A percentile compares a stretch with the other conserved stretches of the same genome.
Evolutionary conservation across 2,113 vertebrate species (phyloP).

Genomic region (Callochromis pleurospilus): DNA sequence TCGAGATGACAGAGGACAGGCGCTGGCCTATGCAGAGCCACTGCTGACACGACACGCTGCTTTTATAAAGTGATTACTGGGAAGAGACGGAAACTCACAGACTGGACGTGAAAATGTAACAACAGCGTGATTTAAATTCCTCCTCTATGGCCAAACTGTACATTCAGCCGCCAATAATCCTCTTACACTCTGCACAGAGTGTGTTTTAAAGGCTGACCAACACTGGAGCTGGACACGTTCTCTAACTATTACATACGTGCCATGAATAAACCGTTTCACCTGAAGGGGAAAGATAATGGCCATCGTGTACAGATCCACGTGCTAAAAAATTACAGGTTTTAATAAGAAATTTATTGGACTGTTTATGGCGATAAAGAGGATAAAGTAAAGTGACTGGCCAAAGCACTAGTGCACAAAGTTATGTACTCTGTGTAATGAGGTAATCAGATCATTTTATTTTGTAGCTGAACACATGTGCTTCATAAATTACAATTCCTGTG

Average conservation of each 20-base stretch:
- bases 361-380: background rate
- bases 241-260: background rate
- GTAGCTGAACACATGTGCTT: background rate
- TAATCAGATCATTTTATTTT: background rate
- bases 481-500: background rate
- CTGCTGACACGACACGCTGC: background rate
- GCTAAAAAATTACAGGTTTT: background rate
- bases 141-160: background rate
- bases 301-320: background rate
- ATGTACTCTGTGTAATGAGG: background rate
- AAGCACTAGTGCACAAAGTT: background rate
- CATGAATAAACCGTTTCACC: background rate
- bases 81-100: background rate
- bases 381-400: background rate
- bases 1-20: background rate
- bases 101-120: background rate
- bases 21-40: background rate
- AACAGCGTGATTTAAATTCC: background rate
- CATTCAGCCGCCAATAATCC: background rate
- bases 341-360: background rate
- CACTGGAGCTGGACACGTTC: background rate
- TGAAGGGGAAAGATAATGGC: background rate
- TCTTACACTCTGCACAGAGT: background rate
- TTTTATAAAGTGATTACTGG: slow-evolving; percentile 14
- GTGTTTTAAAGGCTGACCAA: background rate